phyloP scores from a whole-genome alignment of 1,140 invertebrate species.

The Brachionus rubens region DNA sequence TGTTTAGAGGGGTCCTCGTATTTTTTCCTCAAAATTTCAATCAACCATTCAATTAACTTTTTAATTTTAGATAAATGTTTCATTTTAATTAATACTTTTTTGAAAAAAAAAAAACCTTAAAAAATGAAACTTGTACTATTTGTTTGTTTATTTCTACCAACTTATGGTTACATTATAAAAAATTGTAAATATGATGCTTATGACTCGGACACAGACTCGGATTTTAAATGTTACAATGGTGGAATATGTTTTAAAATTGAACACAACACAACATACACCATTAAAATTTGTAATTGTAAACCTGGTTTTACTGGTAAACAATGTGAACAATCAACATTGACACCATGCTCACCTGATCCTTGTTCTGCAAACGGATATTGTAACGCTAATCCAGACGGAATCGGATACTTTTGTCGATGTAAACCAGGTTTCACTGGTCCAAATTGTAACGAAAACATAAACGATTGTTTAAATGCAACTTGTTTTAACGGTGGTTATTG shows the following conservation, averaged over 20 bases:
- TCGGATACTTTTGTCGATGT: constrained; percentile 73
- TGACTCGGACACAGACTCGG: background rate
- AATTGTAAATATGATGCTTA: constrained; percentile 38
- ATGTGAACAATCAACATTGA: constrained; percentile 31
- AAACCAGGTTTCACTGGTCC: constrained; percentile 76
- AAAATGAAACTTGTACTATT: too few species aligned
- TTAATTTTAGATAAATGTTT: constrained; percentile 2
- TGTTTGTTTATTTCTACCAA: too few species aligned
- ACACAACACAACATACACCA: background rate
- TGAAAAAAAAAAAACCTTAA: too few species aligned
- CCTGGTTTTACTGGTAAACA: constrained; percentile 48
- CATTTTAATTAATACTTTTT: background rate
- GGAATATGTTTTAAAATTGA: constrained; percentile 10
- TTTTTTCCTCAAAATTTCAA: too few species aligned
- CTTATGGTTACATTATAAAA: background rate
- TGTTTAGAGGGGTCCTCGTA: too few species aligned
- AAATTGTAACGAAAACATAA: constrained; percentile 81
- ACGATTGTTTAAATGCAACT: constrained; percentile 78
- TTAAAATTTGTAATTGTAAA: constrained; percentile 47
- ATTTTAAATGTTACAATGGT: constrained; percentile 44
- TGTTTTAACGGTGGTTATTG: constrained; percentile 84
- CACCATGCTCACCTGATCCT: constrained; percentile 33
- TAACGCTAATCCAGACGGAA: constrained; percentile 47
- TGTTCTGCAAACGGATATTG: constrained; percentile 51
- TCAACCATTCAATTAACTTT: background rate